Evolutionary conservation across 1,140 invertebrate species (phyloP).

Genomic region (Arion vulgaris): DNA sequence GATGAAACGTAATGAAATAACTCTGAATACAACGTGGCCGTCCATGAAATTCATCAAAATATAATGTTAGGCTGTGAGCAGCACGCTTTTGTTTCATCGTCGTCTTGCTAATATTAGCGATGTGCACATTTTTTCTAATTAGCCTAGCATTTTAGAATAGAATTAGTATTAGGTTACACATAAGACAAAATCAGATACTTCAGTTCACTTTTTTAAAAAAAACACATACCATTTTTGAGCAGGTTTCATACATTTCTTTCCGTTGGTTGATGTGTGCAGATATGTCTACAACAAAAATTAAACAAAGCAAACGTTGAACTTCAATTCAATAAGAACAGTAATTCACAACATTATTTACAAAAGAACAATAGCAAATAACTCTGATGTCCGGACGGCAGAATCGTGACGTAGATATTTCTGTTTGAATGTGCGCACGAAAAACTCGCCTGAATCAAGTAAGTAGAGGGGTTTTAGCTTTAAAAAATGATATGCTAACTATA

Average conservation of each 20-base stretch:
- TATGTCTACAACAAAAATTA: constrained; percentile 31
- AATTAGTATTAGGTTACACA: no score
- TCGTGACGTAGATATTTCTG: not conserved
- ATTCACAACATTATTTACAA: constrained; percentile 39
- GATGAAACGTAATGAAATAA: no score
- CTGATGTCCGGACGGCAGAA: no score
- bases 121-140: no score
- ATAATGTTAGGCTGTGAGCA: no score
- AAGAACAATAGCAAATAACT: constrained; percentile 14
- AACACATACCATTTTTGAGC: constrained; percentile 31
- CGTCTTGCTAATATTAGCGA: no score
- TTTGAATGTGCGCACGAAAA: constrained; percentile 19
- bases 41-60: no score
- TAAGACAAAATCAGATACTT: no score
- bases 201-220: no score
- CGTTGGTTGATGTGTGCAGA: not conserved
- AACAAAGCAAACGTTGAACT: constrained; percentile 33
- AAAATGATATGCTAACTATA: not conserved
- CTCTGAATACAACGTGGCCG: no score
- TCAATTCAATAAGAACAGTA: constrained; percentile 32
- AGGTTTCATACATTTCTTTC: constrained; percentile 36
- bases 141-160: no score
- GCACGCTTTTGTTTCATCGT: no score
- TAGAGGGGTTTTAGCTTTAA: not conserved
- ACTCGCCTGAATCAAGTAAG: not conserved